A percentile compares a stretch with the other conserved stretches of the same genome.
Evolutionary conservation across 2,113 vertebrate species (phyloP).

Genomic region (Platysternon megacephalum): DNA sequence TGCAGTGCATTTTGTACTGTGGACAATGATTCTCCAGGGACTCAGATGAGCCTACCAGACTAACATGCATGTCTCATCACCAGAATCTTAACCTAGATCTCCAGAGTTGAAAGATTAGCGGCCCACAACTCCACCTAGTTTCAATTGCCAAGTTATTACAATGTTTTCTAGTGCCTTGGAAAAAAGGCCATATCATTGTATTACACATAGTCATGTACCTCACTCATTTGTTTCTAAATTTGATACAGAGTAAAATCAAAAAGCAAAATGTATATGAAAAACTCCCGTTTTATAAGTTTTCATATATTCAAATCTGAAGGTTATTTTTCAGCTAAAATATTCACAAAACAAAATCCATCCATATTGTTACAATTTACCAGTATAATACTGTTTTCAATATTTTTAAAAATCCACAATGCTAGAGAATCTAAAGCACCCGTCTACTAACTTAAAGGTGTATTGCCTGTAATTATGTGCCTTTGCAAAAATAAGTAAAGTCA

Average conservation of each 20-base stretch:
- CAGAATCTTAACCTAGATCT: background rate
- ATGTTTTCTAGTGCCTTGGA: background rate
- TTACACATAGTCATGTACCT: background rate
- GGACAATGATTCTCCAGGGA: background rate
- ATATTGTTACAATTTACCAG: background rate
- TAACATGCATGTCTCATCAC: background rate
- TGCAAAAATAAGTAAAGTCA: background rate
- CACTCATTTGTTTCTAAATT: background rate
- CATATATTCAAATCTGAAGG: background rate
- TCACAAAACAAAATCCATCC: background rate
- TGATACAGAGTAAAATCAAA: background rate
- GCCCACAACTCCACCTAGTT: background rate
- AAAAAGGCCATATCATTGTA: background rate
- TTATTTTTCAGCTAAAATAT: background rate
- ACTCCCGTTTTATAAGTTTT: background rate
- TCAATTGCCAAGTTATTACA: background rate
- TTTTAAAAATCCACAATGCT: slow-evolving; percentile 32
- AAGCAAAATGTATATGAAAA: background rate
- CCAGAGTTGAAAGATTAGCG: background rate
- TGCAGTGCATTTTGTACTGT: background rate
- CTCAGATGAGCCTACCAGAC: background rate
- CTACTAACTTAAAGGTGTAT: background rate
- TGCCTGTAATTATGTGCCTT: background rate
- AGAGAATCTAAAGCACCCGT: background rate
- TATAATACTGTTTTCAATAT: background rate